A percentile compares a stretch with the other conserved stretches of the same genome.
These are phyloP conservation scores for Diphyllodes magnificus DNA, from an alignment of 2,113 vertebrate species.

Conservation along the genomic window DNA sequence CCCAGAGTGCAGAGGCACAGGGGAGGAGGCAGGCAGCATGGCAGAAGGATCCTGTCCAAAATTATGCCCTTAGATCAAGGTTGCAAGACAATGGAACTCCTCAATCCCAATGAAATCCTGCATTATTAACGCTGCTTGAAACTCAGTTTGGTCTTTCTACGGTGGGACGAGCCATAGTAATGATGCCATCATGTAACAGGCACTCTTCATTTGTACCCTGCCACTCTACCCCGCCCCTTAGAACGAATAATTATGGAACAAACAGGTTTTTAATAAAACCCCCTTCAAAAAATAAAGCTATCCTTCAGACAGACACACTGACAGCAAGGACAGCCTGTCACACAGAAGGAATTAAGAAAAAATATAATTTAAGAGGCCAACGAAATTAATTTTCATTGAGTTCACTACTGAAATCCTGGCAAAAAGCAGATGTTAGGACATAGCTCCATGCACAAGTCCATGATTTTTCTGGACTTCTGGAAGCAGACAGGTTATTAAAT, in stretches of 20 bases:
- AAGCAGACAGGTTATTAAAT: not conserved
- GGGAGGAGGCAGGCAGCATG: not conserved
- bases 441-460: not conserved
- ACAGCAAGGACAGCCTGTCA: not conserved
- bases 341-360: not conserved
- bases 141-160: not conserved
- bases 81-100: not conserved
- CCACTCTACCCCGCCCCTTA: not conserved
- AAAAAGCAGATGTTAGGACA: not conserved
- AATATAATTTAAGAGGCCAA: not conserved
- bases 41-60: not conserved
- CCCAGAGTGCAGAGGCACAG: not conserved
- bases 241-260: not conserved
- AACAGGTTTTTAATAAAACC: not conserved
- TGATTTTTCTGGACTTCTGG: not conserved
- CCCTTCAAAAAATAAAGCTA: not conserved
- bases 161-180: not conserved
- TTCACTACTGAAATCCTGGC: not conserved
- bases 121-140: not conserved
- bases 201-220: not conserved
- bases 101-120: not conserved
- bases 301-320: not conserved
- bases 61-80: not conserved
- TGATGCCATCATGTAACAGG: not conserved
- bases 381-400: slow-evolving; percentile 9